A percentile compares a stretch with the other conserved stretches of the same genome.
These are phyloP conservation scores for Zapus hudsonius DNA, from an alignment of 2,113 vertebrate genomes.

Conservation along the genomic window DNA sequence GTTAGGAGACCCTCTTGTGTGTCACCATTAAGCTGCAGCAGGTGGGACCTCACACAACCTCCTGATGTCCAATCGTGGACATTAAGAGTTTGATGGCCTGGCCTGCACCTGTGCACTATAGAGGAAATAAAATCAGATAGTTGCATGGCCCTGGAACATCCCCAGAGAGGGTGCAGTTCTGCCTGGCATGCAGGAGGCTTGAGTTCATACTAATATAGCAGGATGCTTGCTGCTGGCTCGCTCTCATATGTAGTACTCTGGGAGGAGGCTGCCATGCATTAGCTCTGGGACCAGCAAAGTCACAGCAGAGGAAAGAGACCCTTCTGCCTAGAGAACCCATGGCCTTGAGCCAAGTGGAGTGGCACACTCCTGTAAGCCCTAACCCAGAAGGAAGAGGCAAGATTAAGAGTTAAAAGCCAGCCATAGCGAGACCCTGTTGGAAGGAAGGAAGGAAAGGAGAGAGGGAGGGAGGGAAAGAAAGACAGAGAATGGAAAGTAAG, in stretches of 20 bases:
- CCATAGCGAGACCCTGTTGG: not conserved
- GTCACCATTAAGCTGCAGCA: not conserved
- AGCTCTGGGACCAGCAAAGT: not conserved
- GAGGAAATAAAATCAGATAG: not conserved
- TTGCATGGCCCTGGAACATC: not conserved
- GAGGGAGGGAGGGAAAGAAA: too few relatives aligned
- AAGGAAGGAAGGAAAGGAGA: not conserved
- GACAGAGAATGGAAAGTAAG: too few relatives aligned
- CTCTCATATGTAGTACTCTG: fast-evolving
- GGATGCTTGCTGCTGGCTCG: fast-evolving
- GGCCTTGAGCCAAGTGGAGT: not conserved
- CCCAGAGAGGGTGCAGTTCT: not conserved
- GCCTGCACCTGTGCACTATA: not conserved
- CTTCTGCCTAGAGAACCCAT: not conserved
- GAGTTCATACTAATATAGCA: not conserved
- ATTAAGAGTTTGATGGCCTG: not conserved
- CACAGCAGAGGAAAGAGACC: not conserved
- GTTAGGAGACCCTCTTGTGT: not conserved
- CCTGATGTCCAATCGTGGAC: not conserved
- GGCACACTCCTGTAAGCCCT: not conserved
- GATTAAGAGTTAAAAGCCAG: not conserved
- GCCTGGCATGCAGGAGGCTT: not conserved
- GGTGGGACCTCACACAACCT: not conserved
- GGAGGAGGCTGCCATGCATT: fast-evolving
- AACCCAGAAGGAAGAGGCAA: not conserved